Evolutionary conservation across 2,888 invertebrate genomes (phyloP), one percentile per base, ranked within the genome.

Genomic region (Hyposoter didymator): DNA sequence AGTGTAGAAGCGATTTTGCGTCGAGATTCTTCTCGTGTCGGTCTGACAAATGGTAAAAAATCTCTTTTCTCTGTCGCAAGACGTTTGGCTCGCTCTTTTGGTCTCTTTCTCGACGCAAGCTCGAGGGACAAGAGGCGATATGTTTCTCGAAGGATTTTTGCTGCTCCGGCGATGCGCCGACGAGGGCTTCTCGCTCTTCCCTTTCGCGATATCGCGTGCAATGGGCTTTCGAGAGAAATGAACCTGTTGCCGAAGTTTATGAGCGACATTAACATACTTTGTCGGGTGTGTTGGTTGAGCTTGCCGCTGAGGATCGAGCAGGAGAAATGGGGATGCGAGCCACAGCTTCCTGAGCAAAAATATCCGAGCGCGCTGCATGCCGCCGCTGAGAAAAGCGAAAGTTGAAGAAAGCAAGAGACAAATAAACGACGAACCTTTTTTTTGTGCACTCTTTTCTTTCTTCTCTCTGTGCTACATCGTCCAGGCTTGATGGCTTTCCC

Each of bases 221-320:
- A 83, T 70, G 89, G 84, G 87, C 88, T 87, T 88, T 88, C 78
- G 92, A 93, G 92, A 93, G 91, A 92, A 93, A 93, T 93, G 92
- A 92, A 93, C 93, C 92, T 93, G 93, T 93, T 93, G 93, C 93
- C 87, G 90, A 91, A 89, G 90, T 93, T 93, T 92, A 93, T 91
- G 92, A 92, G 90, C 88, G 91, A 90, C 92, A 93, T 93, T 92
- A 93, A 92, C 92, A 92, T 92, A 91, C 90, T 90, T 91, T 90
- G 91, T 90, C 91, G 90, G 90, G 62, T 45, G 62, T 45, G 35
- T 67, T 75, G 62, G 32, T 32, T 17, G 28, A 69, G 78, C 28
- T 55, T 43, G 66, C 75, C 19, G 32, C 45, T 32, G 0, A 45
- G 39, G 67, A 55, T 43, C 6, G 6, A 28, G 55, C 55, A 19